Evolutionary conservation across 2,797 vertebrate genomes (phyloP).

Genomic region (Psittacula derbiana): DNA sequence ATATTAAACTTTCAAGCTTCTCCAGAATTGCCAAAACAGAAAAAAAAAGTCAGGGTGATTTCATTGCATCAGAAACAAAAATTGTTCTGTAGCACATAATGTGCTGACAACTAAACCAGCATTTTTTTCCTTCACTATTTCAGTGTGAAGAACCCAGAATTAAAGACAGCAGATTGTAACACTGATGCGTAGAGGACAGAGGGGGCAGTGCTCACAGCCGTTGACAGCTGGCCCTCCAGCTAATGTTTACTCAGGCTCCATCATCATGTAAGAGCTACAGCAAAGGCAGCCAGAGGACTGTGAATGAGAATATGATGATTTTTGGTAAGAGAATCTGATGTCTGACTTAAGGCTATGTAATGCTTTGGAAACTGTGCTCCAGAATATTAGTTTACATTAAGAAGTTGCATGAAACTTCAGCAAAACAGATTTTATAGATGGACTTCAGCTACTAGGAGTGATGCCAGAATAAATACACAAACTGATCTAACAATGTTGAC

Average conservation of each 20-base stretch:
- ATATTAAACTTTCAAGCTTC: background rate
- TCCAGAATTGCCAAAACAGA: background rate
- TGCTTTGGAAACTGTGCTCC: background rate
- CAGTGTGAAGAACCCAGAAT: background rate
- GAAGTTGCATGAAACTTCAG: background rate
- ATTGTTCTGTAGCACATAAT: background rate
- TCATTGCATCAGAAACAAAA: background rate
- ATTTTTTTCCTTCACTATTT: background rate
- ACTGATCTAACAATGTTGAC: background rate
- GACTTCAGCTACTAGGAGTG: background rate
- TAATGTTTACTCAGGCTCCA: background rate
- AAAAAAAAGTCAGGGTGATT: background rate
- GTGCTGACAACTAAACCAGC: background rate
- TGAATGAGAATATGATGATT: background rate
- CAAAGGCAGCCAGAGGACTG: background rate
- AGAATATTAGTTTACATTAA: background rate
- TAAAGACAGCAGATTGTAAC: background rate
- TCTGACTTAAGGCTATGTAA: background rate
- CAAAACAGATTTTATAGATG: background rate
- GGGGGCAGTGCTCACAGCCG: background rate
- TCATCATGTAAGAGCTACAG: background rate
- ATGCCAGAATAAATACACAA: background rate
- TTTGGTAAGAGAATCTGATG: background rate
- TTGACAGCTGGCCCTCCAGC: background rate
- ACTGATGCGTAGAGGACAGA: background rate